These are phyloP conservation scores for Pipistrellus nathusii DNA, from an alignment of 2,797 vertebrate species.

Conservation along the genomic window DNA sequence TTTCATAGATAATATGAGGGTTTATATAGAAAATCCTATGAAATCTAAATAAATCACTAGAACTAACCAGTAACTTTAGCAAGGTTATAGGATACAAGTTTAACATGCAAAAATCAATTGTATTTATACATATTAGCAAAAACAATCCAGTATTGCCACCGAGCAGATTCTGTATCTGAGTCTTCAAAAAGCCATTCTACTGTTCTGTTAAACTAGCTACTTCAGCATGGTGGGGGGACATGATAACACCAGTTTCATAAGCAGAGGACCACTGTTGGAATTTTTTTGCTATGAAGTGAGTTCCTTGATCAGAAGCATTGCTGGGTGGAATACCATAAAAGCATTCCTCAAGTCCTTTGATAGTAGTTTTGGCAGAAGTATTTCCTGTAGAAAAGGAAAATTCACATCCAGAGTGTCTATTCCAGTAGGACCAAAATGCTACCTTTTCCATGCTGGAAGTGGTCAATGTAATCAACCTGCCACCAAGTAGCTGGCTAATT, in stretches of 20 bases:
- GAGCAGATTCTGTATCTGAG: not conserved
- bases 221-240: not conserved
- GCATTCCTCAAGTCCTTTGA: not conserved
- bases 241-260: constrained; percentile 12
- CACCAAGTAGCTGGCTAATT: not conserved
- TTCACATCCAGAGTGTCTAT: not conserved
- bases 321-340: not conserved
- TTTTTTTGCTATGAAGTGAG: constrained; percentile 1
- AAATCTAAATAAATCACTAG: not conserved
- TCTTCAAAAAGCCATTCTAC: not conserved
- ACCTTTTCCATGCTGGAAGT: not conserved
- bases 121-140: not conserved
- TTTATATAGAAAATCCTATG: constrained; percentile 18
- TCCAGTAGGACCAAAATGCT: constrained; percentile 21
- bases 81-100: not conserved
- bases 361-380: not conserved
- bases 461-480: not conserved
- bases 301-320: not conserved
- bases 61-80: not conserved
- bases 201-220: not conserved
- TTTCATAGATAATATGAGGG: not conserved
- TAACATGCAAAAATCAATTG: not conserved
- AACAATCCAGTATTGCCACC: constrained; percentile 2
- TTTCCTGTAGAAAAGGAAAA: not conserved
- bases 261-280: not conserved